phyloP scores from a whole-genome alignment of 2,797 vertebrate species.

The Epinephelus malabaricus region DNA sequence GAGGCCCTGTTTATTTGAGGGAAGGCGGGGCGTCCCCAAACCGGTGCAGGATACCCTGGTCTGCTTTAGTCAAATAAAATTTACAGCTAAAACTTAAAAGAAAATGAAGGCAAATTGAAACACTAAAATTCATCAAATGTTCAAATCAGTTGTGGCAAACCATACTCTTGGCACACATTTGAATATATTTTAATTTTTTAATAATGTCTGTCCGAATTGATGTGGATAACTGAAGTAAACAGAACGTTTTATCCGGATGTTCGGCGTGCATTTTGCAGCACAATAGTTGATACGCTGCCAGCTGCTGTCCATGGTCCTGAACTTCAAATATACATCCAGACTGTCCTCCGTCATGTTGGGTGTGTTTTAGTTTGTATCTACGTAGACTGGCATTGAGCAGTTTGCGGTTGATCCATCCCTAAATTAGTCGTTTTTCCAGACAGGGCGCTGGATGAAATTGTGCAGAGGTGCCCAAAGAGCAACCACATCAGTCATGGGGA shows the following conservation, averaged over 20 bases:
- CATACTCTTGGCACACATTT: too few species aligned
- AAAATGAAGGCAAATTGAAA: too few species aligned
- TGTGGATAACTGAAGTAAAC: neutral
- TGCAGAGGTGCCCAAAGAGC: neutral
- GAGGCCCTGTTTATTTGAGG: neutral
- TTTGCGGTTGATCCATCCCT: neutral
- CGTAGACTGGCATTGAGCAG: neutral
- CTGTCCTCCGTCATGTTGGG: neutral
- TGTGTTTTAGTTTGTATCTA: neutral
- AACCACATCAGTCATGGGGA: neutral
- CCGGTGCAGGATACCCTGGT: neutral
- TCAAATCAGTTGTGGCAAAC: too few species aligned
- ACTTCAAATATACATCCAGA: neutral
- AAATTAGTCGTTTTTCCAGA: neutral
- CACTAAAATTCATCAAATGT: too few species aligned
- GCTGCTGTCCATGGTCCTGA: constrained; percentile 54
- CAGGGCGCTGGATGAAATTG: neutral
- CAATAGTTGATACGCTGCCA: neutral
- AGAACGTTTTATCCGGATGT: neutral
- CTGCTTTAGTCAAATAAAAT: neutral
- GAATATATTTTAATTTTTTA: too few species aligned
- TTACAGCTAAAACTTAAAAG: neutral
- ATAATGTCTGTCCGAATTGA: neutral
- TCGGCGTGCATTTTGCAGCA: neutral
- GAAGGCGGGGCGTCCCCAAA: too few species aligned